Evolutionary conservation across 2,113 vertebrate genomes (phyloP), one percentile per base, ranked within the genome.

Genomic region (Spea multiplicata): DNA sequence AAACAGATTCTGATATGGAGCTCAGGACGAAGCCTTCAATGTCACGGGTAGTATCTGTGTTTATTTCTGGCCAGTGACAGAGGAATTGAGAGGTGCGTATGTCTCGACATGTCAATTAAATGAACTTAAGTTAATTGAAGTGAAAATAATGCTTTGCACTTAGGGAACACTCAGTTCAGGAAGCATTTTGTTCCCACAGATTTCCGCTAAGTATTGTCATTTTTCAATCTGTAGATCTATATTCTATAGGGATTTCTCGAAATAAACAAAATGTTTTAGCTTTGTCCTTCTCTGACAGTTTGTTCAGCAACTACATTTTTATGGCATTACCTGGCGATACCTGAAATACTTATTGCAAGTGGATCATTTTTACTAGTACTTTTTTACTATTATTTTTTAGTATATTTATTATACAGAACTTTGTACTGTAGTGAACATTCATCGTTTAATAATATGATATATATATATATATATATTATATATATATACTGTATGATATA

Each of bases 81-180:
- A 71, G 55, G 68, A 75, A 75, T 67, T 50, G 55, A 6, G 52
- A 70, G 57, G 46, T 71, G 69, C 61, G 10, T 53, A 57, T 66
- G 69, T 73, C 62, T 73, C 61, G 66, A 49, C 55, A 73, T 76
- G 76, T 79, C 76, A 79, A 79, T 73, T 73, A 79, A 52, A 52
- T 72, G 76, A 79, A 66, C 76, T 79, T 72, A 53, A 79, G 59
- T 72, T 79, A 79, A 79, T 79, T 79, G 69, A 78, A 78, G 47
- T 72, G 69, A 79, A 78, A 79, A 79, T 72, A 53, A 71, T 79
- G 52, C 69, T 30, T 30, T 72, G 69, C 50, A 72, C 76, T 72
- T n/a, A 30, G 69, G 69, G 69, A 71, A 52, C 69, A 73, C 9
- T 17, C 14, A 17, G 49, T 55, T 79, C 76, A 79, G 52, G 59